Evolutionary conservation across 1,140 invertebrate species (phyloP), one percentile per base, ranked within the genome.

Genomic region (Fopius arisanus): DNA sequence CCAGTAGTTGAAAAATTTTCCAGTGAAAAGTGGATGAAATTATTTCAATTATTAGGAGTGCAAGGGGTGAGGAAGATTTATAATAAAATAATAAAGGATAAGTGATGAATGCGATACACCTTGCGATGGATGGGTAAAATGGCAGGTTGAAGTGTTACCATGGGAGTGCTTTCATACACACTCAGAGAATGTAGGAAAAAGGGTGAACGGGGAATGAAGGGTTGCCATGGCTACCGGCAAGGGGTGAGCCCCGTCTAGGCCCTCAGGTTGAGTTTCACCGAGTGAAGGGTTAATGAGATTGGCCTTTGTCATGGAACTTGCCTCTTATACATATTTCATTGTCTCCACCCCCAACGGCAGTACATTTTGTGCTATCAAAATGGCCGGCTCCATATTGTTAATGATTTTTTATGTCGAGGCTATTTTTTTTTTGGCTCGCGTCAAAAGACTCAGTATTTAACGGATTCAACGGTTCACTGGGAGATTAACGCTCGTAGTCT

Each of bases 271-370:
- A 78, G 80, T 81, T 78, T 72, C 74, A 75, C 73, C 69, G 69
- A 74, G 79, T 78, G 82, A 87, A 86, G 85, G 84, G 85, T 86
- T 87, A 87, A 87, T 85, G 83, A 87, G 83, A 86, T 87, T 86
- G 84, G 83, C 78, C 75, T 76, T 80, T 75, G 73, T 76, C 73
- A 79, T 74, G 72, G 73, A 72, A 80, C n/a, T 51, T 23, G 23
- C 21, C 14, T 26, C 54, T 26, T 28, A 59, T 59, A 19, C 19
- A 59, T 59, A 26, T 23, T 59, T 59, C 7, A 59, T 28, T 26
- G 23, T 21, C 23, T 4, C 12, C 10, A 3, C 10, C 2, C 54
- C 7, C 23, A 14, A 26, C 14, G 5, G 3, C 14, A 14, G 5
- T 51, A 19, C 19, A 19, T 21, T 51, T 6, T n/a, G 19, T 51